Conservation (phyloP, 2,113 vertebrate genomes). For the Lates calcarifer region DNA sequence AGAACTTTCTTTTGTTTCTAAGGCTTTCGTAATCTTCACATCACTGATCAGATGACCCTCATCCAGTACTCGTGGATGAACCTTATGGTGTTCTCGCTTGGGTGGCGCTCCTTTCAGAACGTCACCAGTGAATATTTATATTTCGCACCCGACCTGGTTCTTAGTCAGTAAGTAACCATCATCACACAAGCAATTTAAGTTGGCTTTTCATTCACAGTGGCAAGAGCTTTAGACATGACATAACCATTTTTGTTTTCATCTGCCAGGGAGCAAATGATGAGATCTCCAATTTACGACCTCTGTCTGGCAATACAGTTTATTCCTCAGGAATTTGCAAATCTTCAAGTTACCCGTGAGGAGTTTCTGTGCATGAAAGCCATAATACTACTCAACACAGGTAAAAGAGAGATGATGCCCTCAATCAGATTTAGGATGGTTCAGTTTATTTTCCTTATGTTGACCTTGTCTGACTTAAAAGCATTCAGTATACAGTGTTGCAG, state of each 20-base stretch:
- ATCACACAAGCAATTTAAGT: neutral
- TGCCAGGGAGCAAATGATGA: slow-evolving; percentile 93
- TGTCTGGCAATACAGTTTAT: slow-evolving; percentile 97
- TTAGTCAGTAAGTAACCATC: slow-evolving; percentile 93
- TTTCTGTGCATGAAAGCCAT: slow-evolving; percentile 99
- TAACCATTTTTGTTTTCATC: neutral
- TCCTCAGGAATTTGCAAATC: slow-evolving; percentile 94
- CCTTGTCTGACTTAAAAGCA: neutral
- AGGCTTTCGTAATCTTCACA: slow-evolving; percentile 97
- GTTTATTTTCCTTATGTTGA: neutral
- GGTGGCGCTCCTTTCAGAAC: slow-evolving; percentile 97
- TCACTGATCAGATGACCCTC: slow-evolving; percentile 98
- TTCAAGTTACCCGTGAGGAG: slow-evolving; percentile 95
- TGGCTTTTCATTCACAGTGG: neutral
- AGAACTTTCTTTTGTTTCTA: slow-evolving; percentile 1
- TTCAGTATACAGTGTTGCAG: slow-evolving; percentile 23
- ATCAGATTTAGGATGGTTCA: neutral
- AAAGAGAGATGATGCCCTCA: slow-evolving; percentile 33
- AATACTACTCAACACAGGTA: slow-evolving; percentile 96
- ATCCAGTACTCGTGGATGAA: slow-evolving; percentile 99
- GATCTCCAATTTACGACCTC: slow-evolving; percentile 94
- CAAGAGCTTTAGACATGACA: neutral
- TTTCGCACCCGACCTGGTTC: slow-evolving; percentile 95
- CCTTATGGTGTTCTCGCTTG: slow-evolving; percentile 96
- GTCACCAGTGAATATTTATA: slow-evolving; percentile 94